Base-by-base conservation (phyloP, 2,113 vertebrate species). In the Chaenogobius annularis region DNA sequence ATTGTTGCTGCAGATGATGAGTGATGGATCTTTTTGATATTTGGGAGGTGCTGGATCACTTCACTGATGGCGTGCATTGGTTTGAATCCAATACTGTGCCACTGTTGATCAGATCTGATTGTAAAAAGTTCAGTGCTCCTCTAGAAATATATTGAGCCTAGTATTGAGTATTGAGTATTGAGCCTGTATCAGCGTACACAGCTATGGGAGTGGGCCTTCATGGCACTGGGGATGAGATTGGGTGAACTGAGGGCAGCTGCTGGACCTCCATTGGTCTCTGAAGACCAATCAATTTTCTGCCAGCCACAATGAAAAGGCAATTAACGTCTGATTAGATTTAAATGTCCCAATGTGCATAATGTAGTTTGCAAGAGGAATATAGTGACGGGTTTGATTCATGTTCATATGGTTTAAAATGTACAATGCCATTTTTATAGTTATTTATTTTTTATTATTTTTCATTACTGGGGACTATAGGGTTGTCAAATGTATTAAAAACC, bases 261-360 rank as follows among this genome's bases (percentile, higher is more conserved):
- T 84, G 47, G 11, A 46, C 74, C 70, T 70, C 48, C 85, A 70
- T 86, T 40, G 72, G 86, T 88, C 85, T 84, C 56, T 77, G 14
- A 52, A 43, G 79, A 81, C 68, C 89, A 88, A 86, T 92, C 91
- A 91, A 88, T 92, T 91, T 85, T 80, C 70, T 46, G 68, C 46
- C 69, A 12, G 46, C 68, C 70, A 9, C 77, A 92, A 92, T 94
- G 83, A 90, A 93, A 90, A 89, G 85, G 83, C 75, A 78, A 92
- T 91, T 71, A 91, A 87, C 79, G 70, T 89, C 71, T 90, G 84
- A 93, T 93, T 84, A 91, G 88, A 69, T 78, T 83, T 79, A 85
- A 84, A 84, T 74, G 61, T 54, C 66, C 6, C 76, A 46, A 48
- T 1, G 52, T 64, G 26, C 77, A 48, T 26, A 20, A 56, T 50